These are phyloP conservation scores for Cerceris ruficornis DNA, from an alignment of 2,888 invertebrate genomes.

Conservation along the genomic window DNA sequence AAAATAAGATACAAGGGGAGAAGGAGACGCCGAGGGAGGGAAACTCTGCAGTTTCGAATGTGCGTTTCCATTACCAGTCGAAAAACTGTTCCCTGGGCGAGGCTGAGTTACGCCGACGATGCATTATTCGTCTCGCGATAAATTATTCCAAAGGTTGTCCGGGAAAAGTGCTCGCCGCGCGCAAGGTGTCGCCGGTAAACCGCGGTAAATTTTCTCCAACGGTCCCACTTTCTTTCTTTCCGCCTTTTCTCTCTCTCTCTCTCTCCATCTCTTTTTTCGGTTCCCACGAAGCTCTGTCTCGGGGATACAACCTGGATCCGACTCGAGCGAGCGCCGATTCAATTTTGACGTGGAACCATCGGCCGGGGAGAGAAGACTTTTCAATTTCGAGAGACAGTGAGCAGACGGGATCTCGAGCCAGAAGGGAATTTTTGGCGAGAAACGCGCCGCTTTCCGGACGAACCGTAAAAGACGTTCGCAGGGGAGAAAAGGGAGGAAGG, in stretches of 20 bases:
- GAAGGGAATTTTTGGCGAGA: slow-evolving; percentile 19
- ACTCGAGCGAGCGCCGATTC: slow-evolving; percentile 21
- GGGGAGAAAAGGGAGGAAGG: neutral
- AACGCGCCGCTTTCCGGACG: slow-evolving; percentile 11
- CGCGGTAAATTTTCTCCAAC: slow-evolving; percentile 35
- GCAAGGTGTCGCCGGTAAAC: slow-evolving; percentile 13
- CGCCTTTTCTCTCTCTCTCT: neutral
- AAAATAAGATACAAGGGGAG: neutral
- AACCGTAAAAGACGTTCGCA: neutral
- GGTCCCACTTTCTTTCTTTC: neutral
- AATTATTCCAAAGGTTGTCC: slow-evolving; percentile 26
- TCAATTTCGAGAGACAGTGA: slow-evolving; percentile 28
- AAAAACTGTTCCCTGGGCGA: slow-evolving; percentile 14
- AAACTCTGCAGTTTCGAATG: slow-evolving; percentile 28
- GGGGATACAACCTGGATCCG: slow-evolving; percentile 8
- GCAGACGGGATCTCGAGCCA: neutral
- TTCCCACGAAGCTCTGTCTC: neutral
- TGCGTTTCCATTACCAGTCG: slow-evolving; percentile 44
- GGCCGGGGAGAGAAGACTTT: slow-evolving; percentile 7
- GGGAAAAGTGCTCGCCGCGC: neutral
- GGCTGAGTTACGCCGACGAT: slow-evolving; percentile 26
- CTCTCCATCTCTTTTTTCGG: neutral
- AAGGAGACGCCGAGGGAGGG: neutral
- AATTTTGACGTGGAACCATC: slow-evolving; percentile 22
- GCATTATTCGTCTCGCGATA: slow-evolving; percentile 23